Conservation (phyloP, 2,113 vertebrate genomes). For the Plestiodon gilberti region DNA sequence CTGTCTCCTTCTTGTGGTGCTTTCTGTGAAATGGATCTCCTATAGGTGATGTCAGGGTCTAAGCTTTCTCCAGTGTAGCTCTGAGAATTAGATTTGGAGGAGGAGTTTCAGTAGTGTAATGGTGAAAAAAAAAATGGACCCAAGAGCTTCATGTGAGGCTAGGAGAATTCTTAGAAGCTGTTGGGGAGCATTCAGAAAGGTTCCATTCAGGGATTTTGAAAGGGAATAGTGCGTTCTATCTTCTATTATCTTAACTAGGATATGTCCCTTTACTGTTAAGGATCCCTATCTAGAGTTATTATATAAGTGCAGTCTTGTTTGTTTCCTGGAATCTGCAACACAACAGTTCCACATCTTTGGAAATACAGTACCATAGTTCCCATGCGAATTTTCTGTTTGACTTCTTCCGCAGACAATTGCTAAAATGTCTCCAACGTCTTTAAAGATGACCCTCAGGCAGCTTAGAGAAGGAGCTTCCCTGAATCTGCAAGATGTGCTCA, state of each 20-base stretch:
- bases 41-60: not conserved
- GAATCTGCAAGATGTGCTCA: constrained; percentile 87
- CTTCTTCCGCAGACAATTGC: constrained; percentile 77
- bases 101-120: not conserved
- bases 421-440: constrained; percentile 94
- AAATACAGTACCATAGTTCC: not conserved
- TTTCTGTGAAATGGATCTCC: not conserved
- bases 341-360: not conserved
- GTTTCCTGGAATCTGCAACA: not conserved
- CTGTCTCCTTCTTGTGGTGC: not conserved
- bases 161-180: not conserved
- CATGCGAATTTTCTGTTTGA: not conserved
- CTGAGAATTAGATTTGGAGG: too few relatives aligned
- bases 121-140: not conserved
- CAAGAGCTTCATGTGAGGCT: not conserved
- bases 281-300: not conserved
- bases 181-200: not conserved
- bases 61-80: not conserved
- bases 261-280: not conserved
- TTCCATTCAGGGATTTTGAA: not conserved
- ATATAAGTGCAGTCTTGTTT: not conserved
- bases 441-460: constrained; percentile 91
- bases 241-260: not conserved
- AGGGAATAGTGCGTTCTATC: too few relatives aligned
- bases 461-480: constrained; percentile 83